Evolutionary conservation across 1,140 invertebrate species (phyloP), one percentile per base, ranked within the genome.

Genomic region (Zaprionus vittiger): DNA sequence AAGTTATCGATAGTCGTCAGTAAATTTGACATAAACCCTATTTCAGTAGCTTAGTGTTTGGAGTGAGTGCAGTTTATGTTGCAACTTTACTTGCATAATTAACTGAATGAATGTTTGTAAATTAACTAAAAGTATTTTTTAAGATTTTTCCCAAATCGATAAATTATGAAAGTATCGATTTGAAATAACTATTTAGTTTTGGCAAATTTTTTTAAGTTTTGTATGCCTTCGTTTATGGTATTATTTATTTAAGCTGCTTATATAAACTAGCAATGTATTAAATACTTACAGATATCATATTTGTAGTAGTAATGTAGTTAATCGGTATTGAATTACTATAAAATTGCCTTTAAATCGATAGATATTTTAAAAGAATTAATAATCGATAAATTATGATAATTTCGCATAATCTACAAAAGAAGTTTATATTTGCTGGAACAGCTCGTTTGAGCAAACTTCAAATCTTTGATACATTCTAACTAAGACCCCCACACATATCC

Each of bases 401-500:
- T 12, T 49, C 15, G 15, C 2, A 17, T 44, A 9, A 4, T n/a
- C n/a, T 44, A 3, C 7, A 44, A 47, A n/a, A 17, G 6, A 17
- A 12, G 47, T 52, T 52, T 52, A 4, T 24, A 4, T 52, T 52
- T 52, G 20, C 20, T 24, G 47, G 47, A 52, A 49, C 44, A 20
- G 17, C 17, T 49, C 9, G 9, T 15, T 6, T 41, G 15, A 41
- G 38, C 17, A 20, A 49, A 49, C 47, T 44, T 6, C 9, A 49
- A 22, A 20, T 20, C 17, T 20, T 49, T 49, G 20, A 4, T 49
- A 49, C 47, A 52, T 20, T 22, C 20, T 24, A 20, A 49, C 12
- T 26, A 55, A 59, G 11, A 22, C 55, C 59, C 15, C 26, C 47
- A 67, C 37, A 67, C 24, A 59, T 26, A 28, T 15, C 60, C 28